phyloP scores from a whole-genome alignment of 2,113 vertebrate genomes.

The Diphyllodes magnificus region DNA sequence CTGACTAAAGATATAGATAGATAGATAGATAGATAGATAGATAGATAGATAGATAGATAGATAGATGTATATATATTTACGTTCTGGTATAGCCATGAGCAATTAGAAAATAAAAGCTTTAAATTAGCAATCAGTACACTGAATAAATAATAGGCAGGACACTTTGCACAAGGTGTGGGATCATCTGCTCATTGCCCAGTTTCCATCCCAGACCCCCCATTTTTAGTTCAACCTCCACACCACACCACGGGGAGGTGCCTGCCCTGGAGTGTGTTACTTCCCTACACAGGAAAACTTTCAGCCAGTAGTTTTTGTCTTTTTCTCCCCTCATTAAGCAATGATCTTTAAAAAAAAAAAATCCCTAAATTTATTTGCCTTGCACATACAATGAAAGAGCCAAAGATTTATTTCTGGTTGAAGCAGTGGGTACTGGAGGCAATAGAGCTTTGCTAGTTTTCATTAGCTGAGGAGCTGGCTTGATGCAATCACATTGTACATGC shows the following conservation, averaged over 20 bases:
- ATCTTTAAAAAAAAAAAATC: neutral
- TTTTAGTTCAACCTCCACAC: neutral
- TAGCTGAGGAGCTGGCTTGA: neutral
- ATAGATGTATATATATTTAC: too few species aligned
- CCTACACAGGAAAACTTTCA: neutral
- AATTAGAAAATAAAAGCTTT: neutral
- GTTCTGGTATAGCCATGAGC: neutral
- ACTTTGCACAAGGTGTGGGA: neutral
- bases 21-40: rapidly evolving
- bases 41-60: too few species aligned
- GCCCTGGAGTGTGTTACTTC: neutral
- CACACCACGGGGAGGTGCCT: neutral
- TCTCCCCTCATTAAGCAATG: neutral
- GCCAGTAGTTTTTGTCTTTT: neutral
- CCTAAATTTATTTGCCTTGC: neutral
- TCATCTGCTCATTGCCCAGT: neutral
- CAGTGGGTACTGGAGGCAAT: neutral
- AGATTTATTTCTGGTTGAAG: neutral
- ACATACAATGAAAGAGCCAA: neutral
- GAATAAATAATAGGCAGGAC: neutral
- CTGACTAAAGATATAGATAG: neutral
- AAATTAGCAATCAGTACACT: neutral
- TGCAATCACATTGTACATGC: neutral
- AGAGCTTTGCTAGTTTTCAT: neutral
- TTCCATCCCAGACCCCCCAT: neutral